Percentiles rank a stretch among this genome's conserved stretches.
These are phyloP conservation scores for Caenorhabditis latens DNA, from an alignment of 1,140 invertebrate species.

Conservation along the genomic window DNA sequence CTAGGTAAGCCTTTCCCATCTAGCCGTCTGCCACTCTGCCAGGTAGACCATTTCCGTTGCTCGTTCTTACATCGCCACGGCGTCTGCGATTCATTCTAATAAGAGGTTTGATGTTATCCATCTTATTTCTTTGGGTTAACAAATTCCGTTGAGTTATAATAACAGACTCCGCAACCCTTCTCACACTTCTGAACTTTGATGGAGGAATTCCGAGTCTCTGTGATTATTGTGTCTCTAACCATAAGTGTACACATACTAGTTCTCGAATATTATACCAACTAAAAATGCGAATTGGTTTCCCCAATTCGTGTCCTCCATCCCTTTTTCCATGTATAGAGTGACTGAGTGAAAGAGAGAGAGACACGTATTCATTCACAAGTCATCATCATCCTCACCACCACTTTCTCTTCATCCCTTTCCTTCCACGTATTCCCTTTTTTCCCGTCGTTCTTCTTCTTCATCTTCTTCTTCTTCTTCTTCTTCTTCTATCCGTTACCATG, in stretches of 20 bases:
- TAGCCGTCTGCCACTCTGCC: no score
- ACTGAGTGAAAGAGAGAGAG: neutral
- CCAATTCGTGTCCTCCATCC: neutral
- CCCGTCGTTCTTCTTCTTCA: neutral
- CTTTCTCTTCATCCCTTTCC: slow-evolving; percentile 22
- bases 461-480: neutral
- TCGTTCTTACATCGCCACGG: no score
- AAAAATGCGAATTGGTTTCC: neutral
- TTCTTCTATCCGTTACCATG: slow-evolving; percentile 38
- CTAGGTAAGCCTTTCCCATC: no score
- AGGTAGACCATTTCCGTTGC: no score
- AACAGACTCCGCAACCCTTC: no score
- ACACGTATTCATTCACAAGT: slow-evolving; percentile 47
- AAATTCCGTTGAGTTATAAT: no score
- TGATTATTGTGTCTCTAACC: neutral
- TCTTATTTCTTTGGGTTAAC: no score
- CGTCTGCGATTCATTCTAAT: no score
- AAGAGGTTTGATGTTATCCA: no score
- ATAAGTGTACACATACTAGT: neutral
- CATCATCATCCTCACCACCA: slow-evolving; percentile 43
- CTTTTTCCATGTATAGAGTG: neutral
- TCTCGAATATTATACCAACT: slow-evolving; percentile 13
- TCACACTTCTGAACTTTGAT: no score
- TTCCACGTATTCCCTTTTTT: slow-evolving; percentile 25
- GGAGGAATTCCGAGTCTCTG: neutral